Evolutionary conservation across 2,888 invertebrate species (phyloP).

Genomic region (Miltochrista miniata): DNA sequence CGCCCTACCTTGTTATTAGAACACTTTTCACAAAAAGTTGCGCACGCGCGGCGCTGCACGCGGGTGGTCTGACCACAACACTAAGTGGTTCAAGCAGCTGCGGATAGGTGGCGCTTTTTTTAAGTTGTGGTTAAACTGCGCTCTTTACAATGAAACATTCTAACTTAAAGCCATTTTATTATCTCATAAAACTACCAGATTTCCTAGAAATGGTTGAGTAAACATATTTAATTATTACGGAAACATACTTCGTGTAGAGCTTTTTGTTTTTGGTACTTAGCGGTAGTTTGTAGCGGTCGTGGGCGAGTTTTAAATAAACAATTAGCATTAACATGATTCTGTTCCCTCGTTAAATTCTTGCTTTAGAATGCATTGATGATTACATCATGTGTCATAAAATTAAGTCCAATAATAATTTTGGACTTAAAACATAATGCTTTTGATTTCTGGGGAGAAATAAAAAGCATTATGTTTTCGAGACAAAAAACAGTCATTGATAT

Average conservation of each 20-base stretch:
- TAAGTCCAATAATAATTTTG: too few species aligned
- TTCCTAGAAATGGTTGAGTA: constrained; percentile 26
- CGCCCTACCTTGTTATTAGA: background rate
- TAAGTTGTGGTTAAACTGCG: constrained; percentile 26
- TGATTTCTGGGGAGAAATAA: too few species aligned
- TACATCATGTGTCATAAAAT: too few species aligned
- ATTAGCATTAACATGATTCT: background rate
- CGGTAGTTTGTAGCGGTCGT: constrained; percentile 1
- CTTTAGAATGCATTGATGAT: too few species aligned
- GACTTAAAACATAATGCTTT: too few species aligned
- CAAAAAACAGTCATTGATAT: too few species aligned
- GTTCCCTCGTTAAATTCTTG: too few species aligned
- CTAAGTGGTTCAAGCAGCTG: constrained; percentile 51
- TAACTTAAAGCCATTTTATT: constrained; percentile 36
- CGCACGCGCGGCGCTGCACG: constrained; percentile 27
- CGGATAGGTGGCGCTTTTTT: constrained; percentile 66
- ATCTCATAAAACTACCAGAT: constrained; percentile 37
- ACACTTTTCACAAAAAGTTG: background rate
- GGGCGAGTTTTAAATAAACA: background rate
- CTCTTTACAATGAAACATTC: constrained; percentile 13
- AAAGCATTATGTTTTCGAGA: too few species aligned
- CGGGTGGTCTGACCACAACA: constrained; percentile 49
- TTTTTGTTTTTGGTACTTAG: constrained; percentile 1
- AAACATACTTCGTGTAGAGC: constrained; percentile 5
- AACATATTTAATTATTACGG: constrained; percentile 25